These are phyloP conservation scores for Petaurus breviceps DNA, from an alignment of 2,113 vertebrate genomes.

Conservation along the genomic window DNA sequence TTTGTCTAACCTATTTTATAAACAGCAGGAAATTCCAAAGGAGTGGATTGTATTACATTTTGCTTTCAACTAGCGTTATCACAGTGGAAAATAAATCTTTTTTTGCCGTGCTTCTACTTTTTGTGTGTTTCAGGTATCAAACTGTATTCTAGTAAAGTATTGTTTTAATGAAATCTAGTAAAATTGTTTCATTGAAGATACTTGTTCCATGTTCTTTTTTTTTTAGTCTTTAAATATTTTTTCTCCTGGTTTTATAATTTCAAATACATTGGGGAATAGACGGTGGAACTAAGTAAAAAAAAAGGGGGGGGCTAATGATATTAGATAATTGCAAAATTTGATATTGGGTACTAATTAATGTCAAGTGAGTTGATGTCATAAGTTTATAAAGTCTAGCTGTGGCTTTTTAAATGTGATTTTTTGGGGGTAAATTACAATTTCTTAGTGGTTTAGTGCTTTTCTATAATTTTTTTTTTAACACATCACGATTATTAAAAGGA, in stretches of 20 bases:
- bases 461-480: background rate
- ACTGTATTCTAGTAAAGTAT: background rate
- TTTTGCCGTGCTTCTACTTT: background rate
- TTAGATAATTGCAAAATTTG: constrained; percentile 37
- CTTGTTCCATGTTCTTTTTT: constrained; percentile 26
- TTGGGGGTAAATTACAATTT: background rate
- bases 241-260: constrained; percentile 41
- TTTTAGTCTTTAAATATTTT: constrained; percentile 10
- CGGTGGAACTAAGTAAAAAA: background rate
- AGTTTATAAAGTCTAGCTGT: constrained; percentile 14
- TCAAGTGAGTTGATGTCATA: constrained; percentile 30
- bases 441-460: background rate
- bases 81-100: background rate
- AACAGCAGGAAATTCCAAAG: constrained; percentile 57
- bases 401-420: constrained; percentile 15
- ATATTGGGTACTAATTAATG: background rate
- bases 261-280: background rate
- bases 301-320: constrained; percentile 5
- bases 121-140: constrained; percentile 40
- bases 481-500: background rate
- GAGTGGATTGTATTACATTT: constrained; percentile 48
- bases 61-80: constrained; percentile 40
- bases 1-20: constrained; percentile 63
- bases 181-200: constrained; percentile 27
- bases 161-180: constrained; percentile 17